Conservation (phyloP, 2,797 vertebrate species). For the Chiloscyllium punctatum region DNA sequence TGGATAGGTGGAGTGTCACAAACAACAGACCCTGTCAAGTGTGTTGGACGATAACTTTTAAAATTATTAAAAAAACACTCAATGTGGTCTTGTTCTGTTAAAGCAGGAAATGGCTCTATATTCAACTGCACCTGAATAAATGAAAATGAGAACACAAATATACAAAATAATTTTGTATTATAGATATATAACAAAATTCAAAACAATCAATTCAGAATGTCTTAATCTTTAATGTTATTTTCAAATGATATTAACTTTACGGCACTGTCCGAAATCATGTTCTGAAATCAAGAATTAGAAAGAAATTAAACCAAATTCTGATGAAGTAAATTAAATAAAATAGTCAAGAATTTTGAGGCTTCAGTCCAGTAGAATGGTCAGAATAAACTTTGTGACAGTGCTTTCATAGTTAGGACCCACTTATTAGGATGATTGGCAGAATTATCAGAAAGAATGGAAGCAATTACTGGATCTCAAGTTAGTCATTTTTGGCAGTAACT, state of each 20-base stretch:
- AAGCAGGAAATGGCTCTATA: conserved; percentile 57
- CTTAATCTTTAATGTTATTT: not conserved
- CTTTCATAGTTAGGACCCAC: not conserved
- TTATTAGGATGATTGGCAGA: not conserved
- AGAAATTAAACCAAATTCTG: not conserved
- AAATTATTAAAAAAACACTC: not conserved
- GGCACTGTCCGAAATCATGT: not conserved
- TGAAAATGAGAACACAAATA: not conserved
- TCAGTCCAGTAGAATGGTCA: not conserved
- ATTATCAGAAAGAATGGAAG: not conserved
- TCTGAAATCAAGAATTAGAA: not conserved
- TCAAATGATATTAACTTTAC: not conserved
- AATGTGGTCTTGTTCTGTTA: conserved; percentile 41
- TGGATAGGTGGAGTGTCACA: conserved; percentile 56
- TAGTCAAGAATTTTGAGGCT: not conserved
- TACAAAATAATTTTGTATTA: not conserved
- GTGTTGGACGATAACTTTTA: not conserved
- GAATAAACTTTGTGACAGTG: not conserved
- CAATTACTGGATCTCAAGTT: not conserved
- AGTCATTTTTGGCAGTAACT: not conserved
- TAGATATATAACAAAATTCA: not conserved
- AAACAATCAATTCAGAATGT: not conserved
- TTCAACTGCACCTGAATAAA: conserved; percentile 57
- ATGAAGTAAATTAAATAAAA: not conserved
- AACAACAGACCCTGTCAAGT: conserved; percentile 45